phyloP scores from a whole-genome alignment of 2,797 vertebrate genomes.

The Amblyraja radiata region DNA sequence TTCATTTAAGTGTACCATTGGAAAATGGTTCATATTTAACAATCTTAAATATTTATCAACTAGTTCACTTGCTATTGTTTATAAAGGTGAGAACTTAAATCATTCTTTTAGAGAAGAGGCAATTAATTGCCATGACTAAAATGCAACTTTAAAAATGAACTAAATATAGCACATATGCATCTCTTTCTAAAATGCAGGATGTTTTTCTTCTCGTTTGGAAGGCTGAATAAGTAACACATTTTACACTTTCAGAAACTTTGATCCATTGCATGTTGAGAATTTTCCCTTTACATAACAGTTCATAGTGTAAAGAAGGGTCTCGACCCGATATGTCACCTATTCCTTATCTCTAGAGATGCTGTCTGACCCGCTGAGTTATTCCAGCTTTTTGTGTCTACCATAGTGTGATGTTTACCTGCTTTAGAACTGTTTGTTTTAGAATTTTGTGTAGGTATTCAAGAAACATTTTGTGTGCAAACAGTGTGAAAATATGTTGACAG shows the following conservation, averaged over 20 bases:
- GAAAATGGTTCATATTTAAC: slow-evolving; percentile 8
- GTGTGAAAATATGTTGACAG: background rate
- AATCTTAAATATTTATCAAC: background rate
- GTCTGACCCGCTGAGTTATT: no score
- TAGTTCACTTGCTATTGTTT: background rate
- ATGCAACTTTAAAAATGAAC: background rate
- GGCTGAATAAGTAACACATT: background rate
- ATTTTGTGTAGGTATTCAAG: background rate
- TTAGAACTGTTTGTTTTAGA: background rate
- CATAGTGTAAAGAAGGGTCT: no score
- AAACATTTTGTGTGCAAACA: background rate
- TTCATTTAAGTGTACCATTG: background rate
- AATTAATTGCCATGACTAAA: background rate
- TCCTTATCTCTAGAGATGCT: no score
- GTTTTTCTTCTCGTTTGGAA: slow-evolving; percentile 38
- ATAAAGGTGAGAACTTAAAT: background rate
- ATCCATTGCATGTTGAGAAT: background rate
- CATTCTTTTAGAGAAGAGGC: background rate
- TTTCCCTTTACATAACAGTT: background rate
- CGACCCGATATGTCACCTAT: no score
- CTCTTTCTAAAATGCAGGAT: slow-evolving; percentile 47
- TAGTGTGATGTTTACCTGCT: background rate
- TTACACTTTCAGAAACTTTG: no score
- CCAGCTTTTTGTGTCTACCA: no score
- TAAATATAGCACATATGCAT: background rate